phyloP scores from a whole-genome alignment of 2,797 vertebrate species.

The Protonibea diacanthus region DNA sequence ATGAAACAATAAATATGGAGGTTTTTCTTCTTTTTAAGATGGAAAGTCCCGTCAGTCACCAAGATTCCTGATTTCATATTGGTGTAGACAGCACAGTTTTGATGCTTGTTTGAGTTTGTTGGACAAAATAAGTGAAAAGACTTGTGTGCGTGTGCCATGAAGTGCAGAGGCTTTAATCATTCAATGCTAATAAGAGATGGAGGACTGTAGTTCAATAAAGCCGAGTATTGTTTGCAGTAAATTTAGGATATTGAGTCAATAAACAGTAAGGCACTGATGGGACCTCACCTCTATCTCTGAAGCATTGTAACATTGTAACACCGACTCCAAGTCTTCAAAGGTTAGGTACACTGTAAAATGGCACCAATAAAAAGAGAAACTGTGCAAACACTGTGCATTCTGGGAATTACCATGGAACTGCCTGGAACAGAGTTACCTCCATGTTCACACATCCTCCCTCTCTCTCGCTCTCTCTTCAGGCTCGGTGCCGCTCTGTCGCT shows the following conservation, averaged over 20 bases:
- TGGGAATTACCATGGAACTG: not conserved
- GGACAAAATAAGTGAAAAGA: not conserved
- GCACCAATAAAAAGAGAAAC: not conserved
- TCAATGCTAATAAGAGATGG: not conserved
- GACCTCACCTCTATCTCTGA: not conserved
- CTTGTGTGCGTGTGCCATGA: not conserved
- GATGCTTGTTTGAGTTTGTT: not conserved
- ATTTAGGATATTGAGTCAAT: not conserved
- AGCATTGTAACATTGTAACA: not conserved
- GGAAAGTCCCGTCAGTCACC: not conserved
- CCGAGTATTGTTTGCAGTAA: not conserved
- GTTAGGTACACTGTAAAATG: not conserved
- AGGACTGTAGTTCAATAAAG: no score
- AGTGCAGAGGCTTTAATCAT: not conserved
- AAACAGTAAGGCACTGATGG: not conserved
- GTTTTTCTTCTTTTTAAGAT: not conserved
- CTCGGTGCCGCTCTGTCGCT: slow-evolving; percentile 66
- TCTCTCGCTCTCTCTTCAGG: slow-evolving; percentile 29
- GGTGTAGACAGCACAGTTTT: not conserved
- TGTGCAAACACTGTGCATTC: not conserved
- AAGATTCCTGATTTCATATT: not conserved
- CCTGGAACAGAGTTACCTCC: no score
- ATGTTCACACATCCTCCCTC: no score
- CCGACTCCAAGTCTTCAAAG: not conserved
- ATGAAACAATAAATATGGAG: not conserved